phyloP scores from a whole-genome alignment of 2,888 invertebrate genomes.

The Cosmorhoe ocellata region DNA sequence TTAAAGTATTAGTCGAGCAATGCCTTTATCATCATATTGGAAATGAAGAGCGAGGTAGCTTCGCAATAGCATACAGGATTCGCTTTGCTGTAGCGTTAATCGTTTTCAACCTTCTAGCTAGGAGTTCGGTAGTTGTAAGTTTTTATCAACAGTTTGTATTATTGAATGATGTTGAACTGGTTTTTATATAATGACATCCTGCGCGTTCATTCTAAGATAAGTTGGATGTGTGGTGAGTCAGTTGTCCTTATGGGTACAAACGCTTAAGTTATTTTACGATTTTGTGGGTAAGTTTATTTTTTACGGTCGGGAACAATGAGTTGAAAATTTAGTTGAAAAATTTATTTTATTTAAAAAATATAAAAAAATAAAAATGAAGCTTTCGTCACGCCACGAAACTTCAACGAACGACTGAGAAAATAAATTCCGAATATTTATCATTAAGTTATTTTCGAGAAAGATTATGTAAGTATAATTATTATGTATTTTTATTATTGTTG shows the following conservation, averaged over 20 bases:
- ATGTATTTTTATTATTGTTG: conserved; percentile 28
- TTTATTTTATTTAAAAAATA: conserved; percentile 73
- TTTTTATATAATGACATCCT: conserved; percentile 76
- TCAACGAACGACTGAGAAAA: conserved; percentile 82
- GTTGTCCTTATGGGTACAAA: conserved; percentile 79
- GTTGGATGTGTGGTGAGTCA: conserved; percentile 62
- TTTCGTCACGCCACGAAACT: conserved; percentile 65
- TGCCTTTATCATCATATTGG: conserved; percentile 61
- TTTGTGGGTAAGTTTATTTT: conserved; percentile 67
- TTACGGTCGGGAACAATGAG: conserved; percentile 78
- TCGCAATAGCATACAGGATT: conserved; percentile 55
- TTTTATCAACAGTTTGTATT: conserved; percentile 78
- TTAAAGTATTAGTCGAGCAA: conserved; percentile 66
- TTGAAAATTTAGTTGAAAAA: conserved; percentile 68
- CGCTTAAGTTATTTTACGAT: conserved; percentile 69
- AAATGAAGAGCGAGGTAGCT: conserved; percentile 44
- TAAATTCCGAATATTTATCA: conserved; percentile 64
- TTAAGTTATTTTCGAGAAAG: conserved; percentile 43
- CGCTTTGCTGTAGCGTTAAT: conserved; percentile 60
- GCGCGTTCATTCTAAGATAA: conserved; percentile 71
- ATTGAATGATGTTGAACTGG: conserved; percentile 67
- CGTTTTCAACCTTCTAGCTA: conserved; percentile 46
- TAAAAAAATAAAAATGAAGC: conserved; percentile 60
- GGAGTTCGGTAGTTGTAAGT: conserved; percentile 75
- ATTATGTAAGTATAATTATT: conserved; percentile 16